These are phyloP conservation scores for Therioaphis trifolii DNA, from an alignment of 2,888 invertebrate species.

Conservation along the genomic window DNA sequence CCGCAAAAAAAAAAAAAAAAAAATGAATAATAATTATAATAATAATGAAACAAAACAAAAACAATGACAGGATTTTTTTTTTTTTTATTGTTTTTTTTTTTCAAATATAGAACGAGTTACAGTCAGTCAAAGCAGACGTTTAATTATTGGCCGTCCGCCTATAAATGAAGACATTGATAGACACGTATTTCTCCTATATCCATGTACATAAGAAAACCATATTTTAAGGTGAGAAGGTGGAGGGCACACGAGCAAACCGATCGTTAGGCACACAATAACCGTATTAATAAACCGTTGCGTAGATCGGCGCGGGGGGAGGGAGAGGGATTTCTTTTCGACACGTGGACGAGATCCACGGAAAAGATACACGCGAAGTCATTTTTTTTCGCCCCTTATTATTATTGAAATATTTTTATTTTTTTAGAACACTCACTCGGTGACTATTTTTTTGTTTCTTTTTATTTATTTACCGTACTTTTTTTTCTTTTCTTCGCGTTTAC, in stretches of 20 bases:
- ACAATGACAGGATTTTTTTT: constrained; percentile 57
- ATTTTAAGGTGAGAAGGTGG: constrained; percentile 61
- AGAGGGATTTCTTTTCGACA: constrained; percentile 21
- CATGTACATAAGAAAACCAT: constrained; percentile 54
- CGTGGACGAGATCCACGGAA: background rate
- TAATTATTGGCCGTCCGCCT: constrained; percentile 61
- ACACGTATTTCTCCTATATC: constrained; percentile 51
- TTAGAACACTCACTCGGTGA: background rate
- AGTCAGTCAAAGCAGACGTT: constrained; percentile 62
- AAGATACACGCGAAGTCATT: too few relatives aligned
- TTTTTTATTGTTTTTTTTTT: constrained; percentile 53
- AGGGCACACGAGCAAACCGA: constrained; percentile 35
- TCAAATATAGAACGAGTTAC: constrained; percentile 58
- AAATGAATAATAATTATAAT: too few relatives aligned
- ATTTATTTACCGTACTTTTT: background rate
- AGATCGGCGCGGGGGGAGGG: background rate
- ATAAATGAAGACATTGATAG: constrained; percentile 61
- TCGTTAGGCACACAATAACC: constrained; percentile 24
- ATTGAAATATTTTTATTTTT: background rate
- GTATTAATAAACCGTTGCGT: too few relatives aligned
- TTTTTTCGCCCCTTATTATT: background rate
- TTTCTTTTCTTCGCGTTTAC: too few relatives aligned
- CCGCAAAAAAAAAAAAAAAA: too few relatives aligned
- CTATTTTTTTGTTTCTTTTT: too few relatives aligned
- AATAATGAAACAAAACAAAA: too few relatives aligned